Conservation (phyloP, 2,797 vertebrate genomes). For the Fringilla coelebs region DNA sequence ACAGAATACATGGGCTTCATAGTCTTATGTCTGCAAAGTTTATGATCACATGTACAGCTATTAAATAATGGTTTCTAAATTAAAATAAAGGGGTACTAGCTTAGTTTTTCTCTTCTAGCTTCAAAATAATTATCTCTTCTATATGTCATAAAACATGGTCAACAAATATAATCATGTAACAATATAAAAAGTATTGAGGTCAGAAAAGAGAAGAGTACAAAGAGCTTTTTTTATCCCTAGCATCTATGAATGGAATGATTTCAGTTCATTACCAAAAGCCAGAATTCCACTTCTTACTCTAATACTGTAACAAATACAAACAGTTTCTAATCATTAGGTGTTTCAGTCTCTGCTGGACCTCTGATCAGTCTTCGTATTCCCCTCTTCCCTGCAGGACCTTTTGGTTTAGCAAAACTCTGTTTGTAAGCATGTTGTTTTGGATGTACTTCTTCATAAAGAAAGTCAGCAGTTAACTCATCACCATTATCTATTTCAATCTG, state of each 20-base stretch:
- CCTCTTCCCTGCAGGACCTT: conserved; percentile 90
- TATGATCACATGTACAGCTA: background rate
- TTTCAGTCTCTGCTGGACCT: conserved; percentile 83
- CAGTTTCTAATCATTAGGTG: conserved; percentile 84
- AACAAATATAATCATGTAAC: conserved; percentile 25
- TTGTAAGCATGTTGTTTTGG: conserved; percentile 96
- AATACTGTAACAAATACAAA: conserved; percentile 51
- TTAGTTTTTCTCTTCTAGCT: conserved; percentile 30
- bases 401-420: conserved; percentile 94
- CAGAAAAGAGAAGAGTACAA: conserved; percentile 28
- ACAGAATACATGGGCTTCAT: background rate
- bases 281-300: conserved; percentile 51
- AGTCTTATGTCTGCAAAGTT: background rate
- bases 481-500: conserved; percentile 96
- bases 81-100: conserved; percentile 46
- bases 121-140: conserved; percentile 25
- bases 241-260: conserved; percentile 72
- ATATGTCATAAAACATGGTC: background rate
- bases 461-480: conserved; percentile 92
- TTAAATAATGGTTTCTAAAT: conserved; percentile 5
- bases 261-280: conserved; percentile 70
- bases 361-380: conserved; percentile 91
- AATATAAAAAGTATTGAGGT: conserved; percentile 58
- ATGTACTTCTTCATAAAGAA: conserved; percentile 95
- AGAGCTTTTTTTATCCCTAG: conserved; percentile 2